Conservation (phyloP, 2,888 invertebrate species). For the Zygaena filipendulae region DNA sequence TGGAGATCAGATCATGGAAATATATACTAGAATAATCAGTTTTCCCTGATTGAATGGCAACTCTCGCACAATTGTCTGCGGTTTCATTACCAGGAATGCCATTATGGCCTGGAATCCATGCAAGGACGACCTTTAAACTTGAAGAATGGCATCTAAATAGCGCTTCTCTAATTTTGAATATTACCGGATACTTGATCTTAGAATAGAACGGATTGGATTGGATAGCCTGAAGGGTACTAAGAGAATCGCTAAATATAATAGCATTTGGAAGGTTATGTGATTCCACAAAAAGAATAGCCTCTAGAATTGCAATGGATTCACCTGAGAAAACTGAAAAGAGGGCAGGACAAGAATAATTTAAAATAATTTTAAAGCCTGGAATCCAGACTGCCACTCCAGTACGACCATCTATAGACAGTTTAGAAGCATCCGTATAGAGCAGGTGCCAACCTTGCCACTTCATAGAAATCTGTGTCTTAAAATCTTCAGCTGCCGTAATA, state of each 20-base stretch:
- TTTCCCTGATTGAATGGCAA: too few species aligned
- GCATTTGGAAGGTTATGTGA: too few species aligned
- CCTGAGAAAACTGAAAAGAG: neutral
- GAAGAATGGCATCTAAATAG: too few species aligned
- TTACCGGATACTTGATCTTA: too few species aligned
- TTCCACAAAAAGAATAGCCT: too few species aligned
- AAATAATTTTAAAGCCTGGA: neutral
- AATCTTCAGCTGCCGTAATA: neutral
- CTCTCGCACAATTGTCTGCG: neutral
- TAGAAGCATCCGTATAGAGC: neutral
- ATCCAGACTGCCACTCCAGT: neutral
- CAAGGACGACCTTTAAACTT: neutral
- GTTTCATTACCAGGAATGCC: neutral
- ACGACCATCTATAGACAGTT: neutral
- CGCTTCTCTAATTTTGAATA: too few species aligned
- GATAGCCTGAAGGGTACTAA: too few species aligned
- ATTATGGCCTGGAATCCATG: constrained; percentile 1
- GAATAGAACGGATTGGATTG: neutral
- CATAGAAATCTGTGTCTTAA: neutral
- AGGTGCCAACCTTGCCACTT: neutral
- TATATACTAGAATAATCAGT: too few species aligned
- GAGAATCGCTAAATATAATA: neutral
- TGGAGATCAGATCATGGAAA: too few species aligned
- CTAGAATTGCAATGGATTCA: neutral
- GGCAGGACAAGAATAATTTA: neutral